These are phyloP conservation scores for Allobates femoralis DNA, from an alignment of 2,797 vertebrate species.

Conservation along the genomic window DNA sequence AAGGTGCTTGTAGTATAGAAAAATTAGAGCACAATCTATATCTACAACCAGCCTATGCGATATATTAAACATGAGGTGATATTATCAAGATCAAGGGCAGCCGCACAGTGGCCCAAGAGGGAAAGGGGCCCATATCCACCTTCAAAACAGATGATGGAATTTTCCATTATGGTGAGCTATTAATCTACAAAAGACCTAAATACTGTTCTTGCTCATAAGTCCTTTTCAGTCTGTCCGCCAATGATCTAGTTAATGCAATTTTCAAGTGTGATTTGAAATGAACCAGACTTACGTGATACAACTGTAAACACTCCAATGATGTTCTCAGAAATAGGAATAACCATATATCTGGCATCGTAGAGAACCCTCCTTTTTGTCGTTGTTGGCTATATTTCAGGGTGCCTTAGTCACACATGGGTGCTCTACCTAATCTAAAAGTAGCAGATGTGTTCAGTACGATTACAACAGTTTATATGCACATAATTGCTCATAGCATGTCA, in stretches of 20 bases:
- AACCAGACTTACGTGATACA: background rate
- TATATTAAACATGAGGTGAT: background rate
- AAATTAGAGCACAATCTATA: conserved; percentile 9
- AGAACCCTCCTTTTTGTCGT: background rate
- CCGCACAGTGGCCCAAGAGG: too few species aligned
- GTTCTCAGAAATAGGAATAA: background rate
- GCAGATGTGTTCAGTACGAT: background rate
- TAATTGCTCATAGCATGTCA: background rate
- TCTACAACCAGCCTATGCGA: conserved; percentile 3
- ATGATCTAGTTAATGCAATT: too few species aligned
- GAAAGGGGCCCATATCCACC: too few species aligned
- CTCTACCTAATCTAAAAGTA: background rate
- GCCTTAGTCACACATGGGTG: background rate
- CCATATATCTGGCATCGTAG: background rate
- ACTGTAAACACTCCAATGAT: conserved; percentile 5
- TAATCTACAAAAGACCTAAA: too few species aligned
- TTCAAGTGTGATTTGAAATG: background rate
- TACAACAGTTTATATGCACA: background rate
- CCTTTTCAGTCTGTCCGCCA: too few species aligned
- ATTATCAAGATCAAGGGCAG: conserved; percentile 40
- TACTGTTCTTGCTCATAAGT: too few species aligned
- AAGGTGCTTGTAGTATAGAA: background rate
- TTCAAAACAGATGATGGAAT: too few species aligned
- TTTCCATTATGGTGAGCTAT: too few species aligned
- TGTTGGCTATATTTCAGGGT: background rate